These are phyloP conservation scores for Amiota minor DNA, from an alignment of 2,888 invertebrate species.

Conservation along the genomic window DNA sequence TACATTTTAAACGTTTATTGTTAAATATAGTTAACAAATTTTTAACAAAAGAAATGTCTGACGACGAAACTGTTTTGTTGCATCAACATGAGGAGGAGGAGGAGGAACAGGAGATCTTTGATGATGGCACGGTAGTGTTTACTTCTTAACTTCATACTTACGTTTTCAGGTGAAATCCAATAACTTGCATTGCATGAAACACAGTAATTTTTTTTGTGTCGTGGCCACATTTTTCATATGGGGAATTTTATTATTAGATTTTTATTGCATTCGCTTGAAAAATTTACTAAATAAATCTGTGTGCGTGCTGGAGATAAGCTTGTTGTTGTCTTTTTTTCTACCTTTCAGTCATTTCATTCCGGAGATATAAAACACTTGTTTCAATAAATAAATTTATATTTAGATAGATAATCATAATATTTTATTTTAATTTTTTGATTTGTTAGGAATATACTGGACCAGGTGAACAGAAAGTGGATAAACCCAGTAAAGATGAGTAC, in stretches of 20 bases:
- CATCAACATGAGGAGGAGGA: slow-evolving; percentile 33
- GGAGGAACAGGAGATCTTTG: slow-evolving; percentile 59
- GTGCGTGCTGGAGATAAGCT: too few species aligned
- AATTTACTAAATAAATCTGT: too few species aligned
- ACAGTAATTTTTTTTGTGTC: slow-evolving; percentile 45
- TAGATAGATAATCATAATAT: neutral
- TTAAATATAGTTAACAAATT: slow-evolving; percentile 7
- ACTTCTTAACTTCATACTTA: too few species aligned
- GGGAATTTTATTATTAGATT: neutral
- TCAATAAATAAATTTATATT: neutral
- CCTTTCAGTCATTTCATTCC: too few species aligned
- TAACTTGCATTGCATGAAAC: too few species aligned
- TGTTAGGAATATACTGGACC: slow-evolving; percentile 73
- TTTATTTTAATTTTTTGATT: slow-evolving; percentile 3
- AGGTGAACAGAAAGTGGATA: slow-evolving; percentile 77
- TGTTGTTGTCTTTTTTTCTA: slow-evolving; percentile 4
- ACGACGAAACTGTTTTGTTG: slow-evolving; percentile 39
- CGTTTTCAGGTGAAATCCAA: too few species aligned
- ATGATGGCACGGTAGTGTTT: slow-evolving; percentile 54
- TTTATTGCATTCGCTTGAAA: neutral
- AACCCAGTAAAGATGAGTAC: slow-evolving; percentile 92
- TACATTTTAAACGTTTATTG: neutral
- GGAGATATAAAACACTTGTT: neutral
- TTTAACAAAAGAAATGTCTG: slow-evolving; percentile 43
- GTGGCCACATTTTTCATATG: slow-evolving; percentile 52